These are phyloP conservation scores for Marronus borbonicus DNA, from an alignment of 2,888 invertebrate genomes.

Conservation along the genomic window DNA sequence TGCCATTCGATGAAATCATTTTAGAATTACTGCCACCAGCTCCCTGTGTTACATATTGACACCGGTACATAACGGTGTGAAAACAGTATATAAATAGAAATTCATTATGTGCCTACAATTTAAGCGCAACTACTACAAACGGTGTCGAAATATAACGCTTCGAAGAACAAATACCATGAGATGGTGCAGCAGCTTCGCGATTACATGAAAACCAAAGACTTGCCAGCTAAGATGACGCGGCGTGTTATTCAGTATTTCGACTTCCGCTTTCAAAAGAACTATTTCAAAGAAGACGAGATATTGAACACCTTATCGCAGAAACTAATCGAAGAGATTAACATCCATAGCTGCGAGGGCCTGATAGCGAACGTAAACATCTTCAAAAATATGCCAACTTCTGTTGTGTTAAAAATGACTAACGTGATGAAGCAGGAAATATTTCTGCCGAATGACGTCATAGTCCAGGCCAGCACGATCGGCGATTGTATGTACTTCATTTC, in stretches of 20 bases:
- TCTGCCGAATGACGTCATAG: constrained; percentile 67
- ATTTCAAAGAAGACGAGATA: constrained; percentile 68
- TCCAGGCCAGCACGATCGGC: constrained; percentile 65
- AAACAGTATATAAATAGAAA: too few relatives aligned
- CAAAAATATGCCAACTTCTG: constrained; percentile 63
- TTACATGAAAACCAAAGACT: constrained; percentile 69
- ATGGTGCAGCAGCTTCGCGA: constrained; percentile 67
- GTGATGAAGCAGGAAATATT: constrained; percentile 66
- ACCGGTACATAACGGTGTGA: too few relatives aligned
- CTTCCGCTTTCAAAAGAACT: constrained; percentile 68
- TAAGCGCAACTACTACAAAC: constrained; percentile 59
- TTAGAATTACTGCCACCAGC: too few relatives aligned
- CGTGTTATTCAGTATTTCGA: constrained; percentile 66
- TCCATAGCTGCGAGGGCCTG: constrained; percentile 71
- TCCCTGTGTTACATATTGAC: too few relatives aligned
- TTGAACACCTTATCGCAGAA: constrained; percentile 64
- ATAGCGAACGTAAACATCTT: constrained; percentile 67
- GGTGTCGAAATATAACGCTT: constrained; percentile 58
- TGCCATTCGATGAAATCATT: too few relatives aligned
- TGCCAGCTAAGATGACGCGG: constrained; percentile 66
- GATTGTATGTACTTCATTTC: constrained; percentile 68
- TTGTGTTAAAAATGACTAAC: constrained; percentile 63
- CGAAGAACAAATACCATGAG: constrained; percentile 61
- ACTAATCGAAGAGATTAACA: constrained; percentile 56
- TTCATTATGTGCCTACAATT: neutral